Conservation (phyloP, 2,113 vertebrate species). For the Corythaixoides concolor region DNA sequence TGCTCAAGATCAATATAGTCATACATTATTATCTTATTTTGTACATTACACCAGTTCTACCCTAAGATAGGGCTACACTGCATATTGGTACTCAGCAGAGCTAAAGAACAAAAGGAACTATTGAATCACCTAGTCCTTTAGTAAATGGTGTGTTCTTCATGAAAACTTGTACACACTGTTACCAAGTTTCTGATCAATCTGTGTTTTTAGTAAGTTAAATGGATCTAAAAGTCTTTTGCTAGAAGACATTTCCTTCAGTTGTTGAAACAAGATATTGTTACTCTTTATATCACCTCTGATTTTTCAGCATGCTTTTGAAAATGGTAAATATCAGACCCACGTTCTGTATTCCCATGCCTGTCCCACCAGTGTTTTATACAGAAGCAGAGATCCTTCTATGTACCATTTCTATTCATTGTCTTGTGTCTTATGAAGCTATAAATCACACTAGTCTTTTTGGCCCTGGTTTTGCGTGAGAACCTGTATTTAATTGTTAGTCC, state of each 20-base stretch:
- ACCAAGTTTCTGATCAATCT: not conserved
- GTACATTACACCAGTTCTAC: not conserved
- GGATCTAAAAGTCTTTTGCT: not conserved
- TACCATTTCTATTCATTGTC: not conserved
- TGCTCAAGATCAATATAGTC: not conserved
- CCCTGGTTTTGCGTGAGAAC: not conserved
- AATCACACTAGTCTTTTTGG: not conserved
- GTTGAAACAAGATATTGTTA: not conserved
- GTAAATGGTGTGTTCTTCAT: not conserved
- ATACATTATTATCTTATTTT: not conserved
- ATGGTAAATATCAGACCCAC: not conserved
- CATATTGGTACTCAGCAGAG: not conserved
- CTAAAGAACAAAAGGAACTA: not conserved
- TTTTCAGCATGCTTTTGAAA: not conserved
- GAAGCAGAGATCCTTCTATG: not conserved
- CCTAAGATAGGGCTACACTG: not conserved
- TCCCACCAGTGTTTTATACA: not conserved
- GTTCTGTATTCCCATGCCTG: not conserved
- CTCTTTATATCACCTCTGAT: not conserved
- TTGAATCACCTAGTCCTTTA: not conserved
- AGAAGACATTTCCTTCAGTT: not conserved
- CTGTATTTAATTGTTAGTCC: not conserved
- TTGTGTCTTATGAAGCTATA: not conserved
- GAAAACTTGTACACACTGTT: not conserved
- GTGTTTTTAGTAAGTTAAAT: not conserved